Conservation (phyloP, 2,797 vertebrate genomes). For the Moxostoma hubbsi region DNA sequence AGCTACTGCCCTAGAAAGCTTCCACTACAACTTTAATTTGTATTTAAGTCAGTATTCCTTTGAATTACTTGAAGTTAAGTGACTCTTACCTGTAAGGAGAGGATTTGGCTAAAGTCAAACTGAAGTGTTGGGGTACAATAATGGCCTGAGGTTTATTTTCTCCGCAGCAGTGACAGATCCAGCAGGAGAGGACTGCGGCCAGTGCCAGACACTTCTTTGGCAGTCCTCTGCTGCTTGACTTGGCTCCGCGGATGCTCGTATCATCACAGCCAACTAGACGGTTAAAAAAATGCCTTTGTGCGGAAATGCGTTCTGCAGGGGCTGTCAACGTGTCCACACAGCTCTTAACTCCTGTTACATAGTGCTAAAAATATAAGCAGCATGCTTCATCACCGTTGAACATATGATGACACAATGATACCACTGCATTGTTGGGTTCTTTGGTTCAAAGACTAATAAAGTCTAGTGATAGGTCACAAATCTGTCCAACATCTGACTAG, state of each 20-base stretch:
- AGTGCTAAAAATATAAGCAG: conserved; percentile 44
- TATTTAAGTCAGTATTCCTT: neutral
- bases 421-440: neutral
- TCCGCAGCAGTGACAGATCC: conserved; percentile 71
- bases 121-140: conserved; percentile 68
- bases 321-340: conserved; percentile 61
- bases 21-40: neutral
- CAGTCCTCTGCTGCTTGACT: conserved; percentile 72
- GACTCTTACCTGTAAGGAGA: conserved; percentile 56
- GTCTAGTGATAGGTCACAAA: too few relatives aligned
- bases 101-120: conserved; percentile 59
- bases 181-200: conserved; percentile 68
- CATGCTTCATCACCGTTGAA: conserved; percentile 35
- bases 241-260: conserved; percentile 67
- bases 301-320: conserved; percentile 64
- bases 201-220: conserved; percentile 80
- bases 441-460: neutral
- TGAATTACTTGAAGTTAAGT: conserved; percentile 50
- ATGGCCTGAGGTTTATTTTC: conserved; percentile 74
- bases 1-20: neutral
- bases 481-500: neutral
- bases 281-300: conserved; percentile 70
- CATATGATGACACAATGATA: conserved; percentile 12
- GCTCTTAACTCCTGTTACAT: conserved; percentile 44
- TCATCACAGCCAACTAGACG: conserved; percentile 70